A percentile compares a stretch with the other conserved stretches of the same genome.
These are phyloP conservation scores for Habrosyne pyritoides DNA, from an alignment of 2,888 invertebrate genomes.

Conservation along the genomic window DNA sequence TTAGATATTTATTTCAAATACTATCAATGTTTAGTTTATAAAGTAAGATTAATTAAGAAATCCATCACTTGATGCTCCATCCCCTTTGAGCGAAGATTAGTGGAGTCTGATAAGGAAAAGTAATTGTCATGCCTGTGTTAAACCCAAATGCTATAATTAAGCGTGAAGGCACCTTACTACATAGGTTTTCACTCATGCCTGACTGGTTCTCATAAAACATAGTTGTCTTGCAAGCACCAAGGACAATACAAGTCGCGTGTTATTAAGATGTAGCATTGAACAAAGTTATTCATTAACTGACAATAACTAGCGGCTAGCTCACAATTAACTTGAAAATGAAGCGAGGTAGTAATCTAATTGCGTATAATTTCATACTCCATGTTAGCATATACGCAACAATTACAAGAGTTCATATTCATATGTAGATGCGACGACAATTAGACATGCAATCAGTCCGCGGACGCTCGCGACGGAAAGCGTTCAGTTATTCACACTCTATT, in stretches of 20 bases:
- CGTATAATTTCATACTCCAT: constrained; percentile 29
- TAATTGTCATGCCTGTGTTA: too few species aligned
- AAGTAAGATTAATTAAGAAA: too few species aligned
- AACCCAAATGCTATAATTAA: too few species aligned
- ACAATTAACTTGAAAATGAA: constrained; percentile 33
- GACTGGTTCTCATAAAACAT: background rate
- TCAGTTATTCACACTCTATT: background rate
- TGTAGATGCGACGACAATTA: background rate
- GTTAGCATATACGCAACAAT: constrained; percentile 7
- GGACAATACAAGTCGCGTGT: background rate
- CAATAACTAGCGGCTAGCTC: constrained; percentile 17
- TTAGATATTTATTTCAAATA: too few species aligned
- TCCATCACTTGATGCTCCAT: too few species aligned
- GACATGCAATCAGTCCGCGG: constrained; percentile 2
- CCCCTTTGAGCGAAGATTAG: too few species aligned
- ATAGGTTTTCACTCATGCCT: background rate
- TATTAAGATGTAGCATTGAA: background rate
- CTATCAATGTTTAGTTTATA: too few species aligned
- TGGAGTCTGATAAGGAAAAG: too few species aligned
- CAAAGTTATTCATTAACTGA: constrained; percentile 7
- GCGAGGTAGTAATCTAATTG: constrained; percentile 43
- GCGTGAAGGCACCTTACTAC: too few species aligned
- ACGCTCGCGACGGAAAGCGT: constrained; percentile 1
- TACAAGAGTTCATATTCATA: constrained; percentile 2
- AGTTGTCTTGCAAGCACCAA: background rate